Conservation (phyloP, 2,888 invertebrate species). For the Amblyteles armatorius region DNA sequence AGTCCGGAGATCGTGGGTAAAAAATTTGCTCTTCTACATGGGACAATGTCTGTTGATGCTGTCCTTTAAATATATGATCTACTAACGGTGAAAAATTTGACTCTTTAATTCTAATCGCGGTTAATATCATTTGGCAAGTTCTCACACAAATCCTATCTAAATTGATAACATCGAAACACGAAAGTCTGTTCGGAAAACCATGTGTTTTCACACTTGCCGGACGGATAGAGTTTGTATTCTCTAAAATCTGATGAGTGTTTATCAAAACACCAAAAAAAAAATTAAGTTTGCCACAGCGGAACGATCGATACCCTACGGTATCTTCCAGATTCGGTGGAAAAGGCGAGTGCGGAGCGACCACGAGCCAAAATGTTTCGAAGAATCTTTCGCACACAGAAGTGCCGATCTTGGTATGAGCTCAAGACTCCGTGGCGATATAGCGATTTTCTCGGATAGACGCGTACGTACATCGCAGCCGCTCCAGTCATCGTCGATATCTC, state of each 20-base stretch:
- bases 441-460: background rate
- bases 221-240: no score
- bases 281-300: background rate
- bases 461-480: conserved; percentile 41
- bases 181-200: no score
- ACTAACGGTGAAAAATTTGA: no score
- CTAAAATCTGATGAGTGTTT: no score
- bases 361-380: background rate
- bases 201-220: no score
- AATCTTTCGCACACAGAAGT: background rate
- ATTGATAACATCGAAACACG: no score
- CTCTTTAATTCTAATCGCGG: no score
- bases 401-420: background rate
- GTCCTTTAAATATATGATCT: background rate
- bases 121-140: no score
- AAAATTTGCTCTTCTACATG: background rate
- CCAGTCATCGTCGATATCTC: conserved; percentile 21
- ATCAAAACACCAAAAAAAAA: background rate
- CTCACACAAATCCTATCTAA: no score
- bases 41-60: no score
- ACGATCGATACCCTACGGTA: background rate
- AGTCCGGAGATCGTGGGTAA: background rate
- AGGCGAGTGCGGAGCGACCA: no score
- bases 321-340: background rate
- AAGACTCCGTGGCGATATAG: background rate